Evolutionary conservation across 2,888 invertebrate species (phyloP), one percentile per base, ranked within the genome.

Genomic region (Bhutanitis thaidina): DNA sequence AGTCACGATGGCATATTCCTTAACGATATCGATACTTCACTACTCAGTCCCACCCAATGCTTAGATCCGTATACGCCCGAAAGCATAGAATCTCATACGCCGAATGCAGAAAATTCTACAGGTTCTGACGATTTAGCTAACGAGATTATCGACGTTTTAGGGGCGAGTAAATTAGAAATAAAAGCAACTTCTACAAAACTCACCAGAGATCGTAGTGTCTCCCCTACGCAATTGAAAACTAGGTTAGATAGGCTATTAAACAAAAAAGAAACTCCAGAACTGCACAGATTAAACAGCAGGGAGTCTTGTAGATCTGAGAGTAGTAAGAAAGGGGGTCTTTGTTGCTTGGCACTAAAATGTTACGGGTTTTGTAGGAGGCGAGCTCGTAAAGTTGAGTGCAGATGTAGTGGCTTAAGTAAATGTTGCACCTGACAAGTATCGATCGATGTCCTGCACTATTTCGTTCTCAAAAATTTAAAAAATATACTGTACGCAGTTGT

Each of bases 51-150:
- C 0, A 58, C 68, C 1, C 77, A 60, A 3, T 86, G 83, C 66
- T 80, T 92, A 65, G 94, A 94, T 62, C 95, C 95, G 0, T 95
- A 95, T 64, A 95, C 95, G 0, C 95, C 95, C n/a, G 95, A 95
- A 67, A 95, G 94, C 74, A 90, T 93, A 57, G 95, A 95, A 65
- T 94, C 95, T 15, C 94, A 92, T 64, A 93, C 94, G 38, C 95
- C 95, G 0, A 90, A 90, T 54, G 88, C 91, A 0, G 92, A 88
- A 34, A 61, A 64, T 0, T 84, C 74, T 0, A 63, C 73, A 0
- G 74, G 69, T 0, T 79, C 80, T 0, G 82, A 80, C 3, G 77
- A 80, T 12, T 54, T 78, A 14, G 59, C 65, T 0, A 58, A 62
- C 7, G 79, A 88, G 56, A 67, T 81, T 4, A 63, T 68, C 36